Conservation (phyloP, 2,888 invertebrate species). For the Pseudanteris insignis region DNA sequence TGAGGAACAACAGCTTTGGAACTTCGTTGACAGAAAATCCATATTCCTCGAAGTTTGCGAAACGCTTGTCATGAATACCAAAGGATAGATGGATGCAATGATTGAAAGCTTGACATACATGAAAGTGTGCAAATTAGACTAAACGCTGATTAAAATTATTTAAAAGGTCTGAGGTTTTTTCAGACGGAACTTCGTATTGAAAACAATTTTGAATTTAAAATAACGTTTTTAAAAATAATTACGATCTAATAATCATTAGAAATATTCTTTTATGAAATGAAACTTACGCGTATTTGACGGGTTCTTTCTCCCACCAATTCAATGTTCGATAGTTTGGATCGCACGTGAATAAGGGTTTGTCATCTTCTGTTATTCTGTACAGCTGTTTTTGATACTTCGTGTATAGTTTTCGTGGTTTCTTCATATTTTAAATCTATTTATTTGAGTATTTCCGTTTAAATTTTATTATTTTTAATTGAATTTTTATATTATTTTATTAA, state of each 20-base stretch:
- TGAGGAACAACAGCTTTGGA: conserved; percentile 25
- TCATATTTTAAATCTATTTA: no score
- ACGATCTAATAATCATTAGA: no score
- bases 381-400: neutral
- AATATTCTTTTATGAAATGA: no score
- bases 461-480: no score
- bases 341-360: conserved; percentile 30
- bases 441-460: no score
- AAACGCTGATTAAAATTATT: neutral
- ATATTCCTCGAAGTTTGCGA: conserved; percentile 34
- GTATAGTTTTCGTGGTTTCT: no score
- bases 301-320: conserved; percentile 46
- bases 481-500: no score
- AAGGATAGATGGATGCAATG: conserved; percentile 9
- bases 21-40: conserved; percentile 39
- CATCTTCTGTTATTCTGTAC: conserved; percentile 5
- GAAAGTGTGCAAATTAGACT: conserved; percentile 17
- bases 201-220: no score
- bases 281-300: conserved; percentile 49
- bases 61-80: conserved; percentile 38
- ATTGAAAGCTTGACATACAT: conserved; percentile 15
- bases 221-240: no score
- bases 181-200: neutral
- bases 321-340: conserved; percentile 44
- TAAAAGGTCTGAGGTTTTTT: neutral